Percentiles rank a stretch among this genome's conserved stretches.
These are phyloP conservation scores for Cheirogaleus medius DNA, from an alignment of 2,113 vertebrate species.

Conservation along the genomic window DNA sequence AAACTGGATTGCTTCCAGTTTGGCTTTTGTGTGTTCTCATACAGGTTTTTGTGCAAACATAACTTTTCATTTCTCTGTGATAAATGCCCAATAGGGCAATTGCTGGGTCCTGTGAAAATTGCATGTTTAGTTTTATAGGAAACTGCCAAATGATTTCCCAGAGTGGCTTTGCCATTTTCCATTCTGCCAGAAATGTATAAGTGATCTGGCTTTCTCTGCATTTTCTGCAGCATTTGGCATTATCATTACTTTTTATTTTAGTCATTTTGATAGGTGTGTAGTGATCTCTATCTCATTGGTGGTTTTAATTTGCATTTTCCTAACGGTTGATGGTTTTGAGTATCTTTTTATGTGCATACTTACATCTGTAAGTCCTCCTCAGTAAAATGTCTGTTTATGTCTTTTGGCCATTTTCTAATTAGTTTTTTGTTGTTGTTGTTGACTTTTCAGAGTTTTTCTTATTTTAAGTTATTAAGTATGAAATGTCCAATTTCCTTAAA, in stretches of 20 bases:
- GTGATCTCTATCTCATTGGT: neutral
- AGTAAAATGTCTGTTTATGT: neutral
- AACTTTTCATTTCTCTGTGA: neutral
- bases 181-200: neutral
- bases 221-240: neutral
- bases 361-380: neutral
- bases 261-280: neutral
- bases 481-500: too few species aligned
- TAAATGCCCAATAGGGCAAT: neutral
- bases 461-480: too few species aligned
- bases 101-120: neutral
- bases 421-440: neutral
- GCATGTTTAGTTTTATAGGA: neutral
- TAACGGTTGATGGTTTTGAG: neutral
- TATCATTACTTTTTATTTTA: neutral
- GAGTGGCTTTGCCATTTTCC: neutral
- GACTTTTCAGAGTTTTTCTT: neutral
- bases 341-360: neutral
- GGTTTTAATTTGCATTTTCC: neutral
- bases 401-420: neutral
- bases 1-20: neutral
- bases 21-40: neutral
- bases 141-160: neutral
- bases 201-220: neutral
- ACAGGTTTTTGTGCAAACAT: neutral